These are phyloP conservation scores for Hypercompe scribonia DNA, from an alignment of 2,888 invertebrate species.

Conservation along the genomic window DNA sequence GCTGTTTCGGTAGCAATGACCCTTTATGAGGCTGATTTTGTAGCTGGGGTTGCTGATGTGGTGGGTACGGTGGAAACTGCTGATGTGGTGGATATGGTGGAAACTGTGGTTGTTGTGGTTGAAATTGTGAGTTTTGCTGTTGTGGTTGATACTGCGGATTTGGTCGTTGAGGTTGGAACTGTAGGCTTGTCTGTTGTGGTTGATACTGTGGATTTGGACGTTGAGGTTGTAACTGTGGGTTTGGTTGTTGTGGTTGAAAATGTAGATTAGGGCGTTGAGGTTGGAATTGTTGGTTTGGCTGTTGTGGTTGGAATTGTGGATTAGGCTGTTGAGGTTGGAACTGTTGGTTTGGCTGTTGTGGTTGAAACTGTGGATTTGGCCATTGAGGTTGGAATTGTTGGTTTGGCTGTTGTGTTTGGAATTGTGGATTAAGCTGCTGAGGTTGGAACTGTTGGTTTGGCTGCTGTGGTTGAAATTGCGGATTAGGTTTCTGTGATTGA, in stretches of 20 bases:
- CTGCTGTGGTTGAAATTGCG: slow-evolving; percentile 26
- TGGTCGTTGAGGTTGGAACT: slow-evolving; percentile 32
- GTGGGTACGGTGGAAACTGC: slow-evolving; percentile 33
- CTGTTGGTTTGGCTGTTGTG: slow-evolving; percentile 33
- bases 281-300: slow-evolving; percentile 30
- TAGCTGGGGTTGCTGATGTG: slow-evolving; percentile 21
- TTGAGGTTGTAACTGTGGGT: slow-evolving; percentile 33
- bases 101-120: slow-evolving; percentile 29
- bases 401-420: slow-evolving; percentile 22
- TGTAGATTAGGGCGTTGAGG: slow-evolving; percentile 33
- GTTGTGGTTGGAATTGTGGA: slow-evolving; percentile 19
- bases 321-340: slow-evolving; percentile 35
- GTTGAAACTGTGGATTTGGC: slow-evolving; percentile 31
- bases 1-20: slow-evolving; percentile 22
- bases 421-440: slow-evolving; percentile 22
- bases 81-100: slow-evolving; percentile 30
- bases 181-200: slow-evolving; percentile 8
- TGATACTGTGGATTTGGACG: slow-evolving; percentile 27
- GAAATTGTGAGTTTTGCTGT: slow-evolving; percentile 29
- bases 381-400: slow-evolving; percentile 29
- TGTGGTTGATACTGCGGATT: slow-evolving; percentile 21
- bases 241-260: slow-evolving; percentile 27
- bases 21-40: slow-evolving; percentile 31
- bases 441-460: slow-evolving; percentile 37
- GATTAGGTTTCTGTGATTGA: slow-evolving; percentile 33